phyloP scores from a whole-genome alignment of 2,113 vertebrate species.

The Eulemur macaco region DNA sequence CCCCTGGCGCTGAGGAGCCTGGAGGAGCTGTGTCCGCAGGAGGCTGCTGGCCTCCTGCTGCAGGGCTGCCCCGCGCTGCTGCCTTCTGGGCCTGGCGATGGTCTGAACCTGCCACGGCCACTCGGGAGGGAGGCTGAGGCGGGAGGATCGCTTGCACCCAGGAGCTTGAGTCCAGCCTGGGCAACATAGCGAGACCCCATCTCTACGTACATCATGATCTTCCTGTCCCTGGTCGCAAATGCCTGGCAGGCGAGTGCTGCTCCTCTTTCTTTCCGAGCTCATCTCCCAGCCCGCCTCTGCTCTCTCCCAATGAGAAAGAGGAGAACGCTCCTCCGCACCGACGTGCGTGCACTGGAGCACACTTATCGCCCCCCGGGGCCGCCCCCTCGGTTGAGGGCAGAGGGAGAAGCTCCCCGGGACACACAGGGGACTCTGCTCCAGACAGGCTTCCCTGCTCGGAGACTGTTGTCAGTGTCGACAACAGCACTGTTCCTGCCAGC shows the following conservation, averaged over 20 bases:
- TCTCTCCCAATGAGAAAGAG: not conserved
- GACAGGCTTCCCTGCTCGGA: too few relatives aligned
- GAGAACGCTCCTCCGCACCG: not conserved
- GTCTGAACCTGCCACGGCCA: not conserved
- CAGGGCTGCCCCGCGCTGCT: not conserved
- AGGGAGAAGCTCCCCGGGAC: not conserved
- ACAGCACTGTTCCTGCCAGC: not conserved
- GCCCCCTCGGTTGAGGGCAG: not conserved
- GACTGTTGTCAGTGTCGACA: accelerated
- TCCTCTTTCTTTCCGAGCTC: not conserved
- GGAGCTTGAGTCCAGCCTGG: not conserved
- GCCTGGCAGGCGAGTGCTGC: not conserved
- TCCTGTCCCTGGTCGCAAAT: not conserved
- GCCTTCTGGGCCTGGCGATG: not conserved
- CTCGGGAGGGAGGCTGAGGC: not conserved
- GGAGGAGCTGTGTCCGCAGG: too few relatives aligned
- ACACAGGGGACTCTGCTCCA: not conserved
- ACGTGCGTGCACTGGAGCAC: too few relatives aligned
- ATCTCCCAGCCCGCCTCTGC: not conserved
- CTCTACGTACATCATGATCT: not conserved
- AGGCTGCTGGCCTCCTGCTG: not conserved
- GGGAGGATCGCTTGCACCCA: not conserved
- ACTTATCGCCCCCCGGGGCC: not conserved
- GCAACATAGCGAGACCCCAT: not conserved
- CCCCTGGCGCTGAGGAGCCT: too few relatives aligned